A percentile compares a stretch with the other conserved stretches of the same genome.
Evolutionary conservation across 1,140 invertebrate genomes (phyloP).

Genomic region (Centruroides sculpturatus): DNA sequence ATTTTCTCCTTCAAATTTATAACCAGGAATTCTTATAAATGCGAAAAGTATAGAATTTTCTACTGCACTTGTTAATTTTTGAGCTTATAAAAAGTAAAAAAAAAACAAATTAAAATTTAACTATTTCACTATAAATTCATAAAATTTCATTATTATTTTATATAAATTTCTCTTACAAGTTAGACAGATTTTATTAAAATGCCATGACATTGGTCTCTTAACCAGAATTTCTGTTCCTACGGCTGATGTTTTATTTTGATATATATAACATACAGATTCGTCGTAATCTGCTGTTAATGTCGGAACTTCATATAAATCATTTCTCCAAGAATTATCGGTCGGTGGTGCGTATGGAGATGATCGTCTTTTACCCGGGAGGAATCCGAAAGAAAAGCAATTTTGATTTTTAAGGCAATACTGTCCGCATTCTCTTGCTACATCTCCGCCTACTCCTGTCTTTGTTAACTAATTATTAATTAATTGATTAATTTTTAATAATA

Average conservation of each 20-base stretch:
- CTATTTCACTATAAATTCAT: neutral
- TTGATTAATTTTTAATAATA: too few species aligned
- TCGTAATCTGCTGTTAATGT: constrained; percentile 54
- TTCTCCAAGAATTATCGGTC: neutral
- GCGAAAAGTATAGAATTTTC: neutral
- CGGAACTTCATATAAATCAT: neutral
- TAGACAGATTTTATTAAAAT: constrained; percentile 77
- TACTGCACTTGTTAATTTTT: neutral
- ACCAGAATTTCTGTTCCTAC: constrained; percentile 73
- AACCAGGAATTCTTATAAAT: constrained; percentile 46
- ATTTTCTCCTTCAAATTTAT: constrained; percentile 17
- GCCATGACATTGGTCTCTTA: constrained; percentile 66
- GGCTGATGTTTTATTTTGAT: constrained; percentile 61
- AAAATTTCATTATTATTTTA: neutral
- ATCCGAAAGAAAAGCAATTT: constrained; percentile 74
- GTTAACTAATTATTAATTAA: neutral
- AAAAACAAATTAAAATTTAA: neutral
- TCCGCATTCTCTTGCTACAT: constrained; percentile 41
- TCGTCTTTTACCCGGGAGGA: constrained; percentile 68
- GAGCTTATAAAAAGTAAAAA: neutral
- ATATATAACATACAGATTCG: constrained; percentile 72
- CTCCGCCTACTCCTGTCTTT: neutral
- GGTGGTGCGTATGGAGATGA: neutral
- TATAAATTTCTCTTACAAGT: constrained; percentile 46
- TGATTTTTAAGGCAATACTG: constrained; percentile 68